These are phyloP conservation scores for Pissodes strobi DNA, from an alignment of 1,140 invertebrate genomes.

Conservation along the genomic window DNA sequence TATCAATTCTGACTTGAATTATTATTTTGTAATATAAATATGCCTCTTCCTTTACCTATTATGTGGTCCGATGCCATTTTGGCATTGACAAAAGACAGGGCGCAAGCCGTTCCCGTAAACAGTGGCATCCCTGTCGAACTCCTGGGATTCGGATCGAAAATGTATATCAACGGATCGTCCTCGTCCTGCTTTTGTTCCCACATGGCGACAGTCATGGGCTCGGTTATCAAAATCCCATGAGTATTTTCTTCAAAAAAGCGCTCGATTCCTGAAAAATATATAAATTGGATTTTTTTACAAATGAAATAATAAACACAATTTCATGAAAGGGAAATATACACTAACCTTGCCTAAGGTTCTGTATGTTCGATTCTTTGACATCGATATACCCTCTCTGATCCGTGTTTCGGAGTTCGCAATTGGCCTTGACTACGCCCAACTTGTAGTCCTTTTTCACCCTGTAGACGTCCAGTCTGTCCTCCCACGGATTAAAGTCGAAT, in stretches of 20 bases:
- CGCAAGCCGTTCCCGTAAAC: slow-evolving; percentile 45
- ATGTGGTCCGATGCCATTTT: slow-evolving; percentile 49
- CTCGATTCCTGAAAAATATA: slow-evolving; percentile 49
- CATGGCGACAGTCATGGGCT: slow-evolving; percentile 55
- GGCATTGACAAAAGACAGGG: slow-evolving; percentile 38
- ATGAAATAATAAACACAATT: too few relatives aligned
- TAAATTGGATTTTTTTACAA: too few relatives aligned
- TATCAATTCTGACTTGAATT: too few relatives aligned
- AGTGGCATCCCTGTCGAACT: slow-evolving; percentile 56
- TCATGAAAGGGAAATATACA: too few relatives aligned
- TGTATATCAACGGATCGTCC: slow-evolving; percentile 51
- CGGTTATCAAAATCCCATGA: slow-evolving; percentile 58
- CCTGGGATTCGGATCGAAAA: slow-evolving; percentile 60
- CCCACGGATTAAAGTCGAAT: slow-evolving; percentile 60
- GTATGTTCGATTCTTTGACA: slow-evolving; percentile 52
- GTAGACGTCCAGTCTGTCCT: slow-evolving; percentile 56
- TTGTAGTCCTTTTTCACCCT: slow-evolving; percentile 54
- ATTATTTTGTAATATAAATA: too few relatives aligned
- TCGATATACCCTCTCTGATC: slow-evolving; percentile 58
- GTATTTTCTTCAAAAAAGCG: slow-evolving; percentile 59
- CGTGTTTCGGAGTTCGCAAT: slow-evolving; percentile 56
- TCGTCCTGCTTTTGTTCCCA: slow-evolving; percentile 55
- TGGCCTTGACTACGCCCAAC: slow-evolving; percentile 54
- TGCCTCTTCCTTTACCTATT: too few relatives aligned
- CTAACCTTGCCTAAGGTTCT: slow-evolving; percentile 50